Percentiles rank a stretch among this genome's conserved stretches.
phyloP scores from a whole-genome alignment of 2,888 invertebrate genomes.

The Gastracanthus pulcherrimus region DNA sequence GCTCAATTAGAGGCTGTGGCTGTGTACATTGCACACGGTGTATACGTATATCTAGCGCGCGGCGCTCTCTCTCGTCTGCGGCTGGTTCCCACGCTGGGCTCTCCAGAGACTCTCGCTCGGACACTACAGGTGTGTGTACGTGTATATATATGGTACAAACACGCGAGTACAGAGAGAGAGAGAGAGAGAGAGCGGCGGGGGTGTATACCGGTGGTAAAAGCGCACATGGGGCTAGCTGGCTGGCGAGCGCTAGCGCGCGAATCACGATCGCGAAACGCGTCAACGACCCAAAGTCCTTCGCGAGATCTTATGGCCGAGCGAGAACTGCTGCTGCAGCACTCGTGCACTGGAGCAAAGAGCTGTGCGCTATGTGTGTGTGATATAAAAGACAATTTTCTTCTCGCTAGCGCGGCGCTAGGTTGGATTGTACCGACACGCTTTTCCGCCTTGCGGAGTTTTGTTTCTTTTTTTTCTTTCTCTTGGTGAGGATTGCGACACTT shows the following conservation, averaged over 20 bases:
- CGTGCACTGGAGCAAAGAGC: background rate
- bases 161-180: background rate
- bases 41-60: too few species aligned
- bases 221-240: conserved; percentile 23
- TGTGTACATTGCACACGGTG: too few species aligned
- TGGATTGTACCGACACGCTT: conserved; percentile 39
- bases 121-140: background rate
- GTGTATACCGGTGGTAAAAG: conserved; percentile 13
- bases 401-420: background rate
- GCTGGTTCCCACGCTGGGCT: conserved; percentile 32
- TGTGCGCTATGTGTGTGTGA: background rate
- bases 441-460: background rate
- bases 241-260: too few species aligned
- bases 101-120: background rate
- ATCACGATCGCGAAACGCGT: conserved; percentile 53
- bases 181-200: background rate
- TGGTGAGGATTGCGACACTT: background rate
- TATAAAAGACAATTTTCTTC: background rate
- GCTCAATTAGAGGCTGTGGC: conserved; percentile 18
- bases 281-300: conserved; percentile 58
- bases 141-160: background rate
- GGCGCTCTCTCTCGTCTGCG: conserved; percentile 61
- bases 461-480: too few species aligned
- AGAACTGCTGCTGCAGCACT: background rate
- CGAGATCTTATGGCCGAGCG: conserved; percentile 16